Percentiles rank a stretch among this genome's conserved stretches.
Conservation (phyloP, 2,113 vertebrate species). For the human (Homo sapiens) region GRCh38 chr9:104668501-104669000, state of each 20-base stretch:
- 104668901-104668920: background rate
- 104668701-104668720: background rate
- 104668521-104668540: background rate
- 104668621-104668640: background rate
- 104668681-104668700: background rate
- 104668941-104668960: background rate
- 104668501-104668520: background rate
- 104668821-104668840: background rate
- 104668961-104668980: background rate
- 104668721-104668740: background rate
- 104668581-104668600: background rate
- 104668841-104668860: background rate
- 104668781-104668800: background rate
- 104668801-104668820: background rate
- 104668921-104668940: background rate
- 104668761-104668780: background rate
- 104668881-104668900: background rate
- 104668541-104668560: background rate
- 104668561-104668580: background rate
- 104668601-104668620: background rate
- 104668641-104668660: background rate
- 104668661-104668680: background rate
- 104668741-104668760: background rate
- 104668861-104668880: background rate
- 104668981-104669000: background rate